Percentiles rank a stretch among this genome's conserved stretches.
Evolutionary conservation across 2,888 invertebrate species (phyloP).

Genomic region (Merodon equestris): DNA sequence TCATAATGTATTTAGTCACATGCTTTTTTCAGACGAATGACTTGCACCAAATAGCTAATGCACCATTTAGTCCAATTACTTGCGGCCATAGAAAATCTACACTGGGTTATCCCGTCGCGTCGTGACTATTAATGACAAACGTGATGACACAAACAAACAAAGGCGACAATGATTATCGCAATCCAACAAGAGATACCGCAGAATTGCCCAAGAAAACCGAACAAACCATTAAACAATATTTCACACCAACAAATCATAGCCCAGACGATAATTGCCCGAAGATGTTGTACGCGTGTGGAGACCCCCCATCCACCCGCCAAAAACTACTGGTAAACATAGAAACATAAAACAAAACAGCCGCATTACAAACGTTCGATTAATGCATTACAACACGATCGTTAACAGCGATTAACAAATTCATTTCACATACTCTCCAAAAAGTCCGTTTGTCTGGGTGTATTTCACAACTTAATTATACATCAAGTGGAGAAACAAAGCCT

Average conservation of each 20-base stretch:
- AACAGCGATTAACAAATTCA: slow-evolving; percentile 33
- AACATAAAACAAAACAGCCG: slow-evolving; percentile 25
- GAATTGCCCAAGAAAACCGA: slow-evolving; percentile 24
- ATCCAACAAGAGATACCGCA: too few relatives aligned
- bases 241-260: slow-evolving; percentile 13
- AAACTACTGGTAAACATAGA: too few relatives aligned
- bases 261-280: slow-evolving; percentile 42
- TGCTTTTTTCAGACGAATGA: too few relatives aligned
- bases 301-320: neutral
- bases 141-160: too few relatives aligned
- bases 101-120: too few relatives aligned
- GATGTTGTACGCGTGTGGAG: slow-evolving; percentile 25
- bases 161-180: too few relatives aligned
- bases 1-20: too few relatives aligned
- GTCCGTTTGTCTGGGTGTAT: slow-evolving; percentile 17
- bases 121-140: too few relatives aligned
- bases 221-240: slow-evolving; percentile 24
- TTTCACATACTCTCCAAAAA: slow-evolving; percentile 22
- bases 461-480: slow-evolving; percentile 36
- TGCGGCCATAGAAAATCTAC: too few relatives aligned
- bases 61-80: too few relatives aligned
- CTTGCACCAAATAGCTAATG: too few relatives aligned
- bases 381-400: slow-evolving; percentile 32
- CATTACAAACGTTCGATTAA: slow-evolving; percentile 49
- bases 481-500: slow-evolving; percentile 14